Base-by-base conservation (phyloP, 2,797 vertebrate species). In the Pyrocephalus nanus region DNA sequence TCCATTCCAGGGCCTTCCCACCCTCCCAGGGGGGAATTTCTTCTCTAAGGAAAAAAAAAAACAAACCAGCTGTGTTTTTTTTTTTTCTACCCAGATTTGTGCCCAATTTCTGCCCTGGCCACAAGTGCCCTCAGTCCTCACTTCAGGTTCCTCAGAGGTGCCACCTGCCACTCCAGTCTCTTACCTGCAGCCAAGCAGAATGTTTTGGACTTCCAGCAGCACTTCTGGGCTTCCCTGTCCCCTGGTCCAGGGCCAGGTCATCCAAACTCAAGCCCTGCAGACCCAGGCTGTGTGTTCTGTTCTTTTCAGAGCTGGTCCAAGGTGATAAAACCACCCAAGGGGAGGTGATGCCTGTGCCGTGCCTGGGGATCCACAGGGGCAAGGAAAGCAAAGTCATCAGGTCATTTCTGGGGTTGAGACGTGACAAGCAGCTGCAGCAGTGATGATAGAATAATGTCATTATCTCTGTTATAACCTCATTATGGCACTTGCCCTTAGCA, bases 261-360 rank as follows among this genome's bases (percentile, higher is more conserved):
- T 34, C 47, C 77, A 40, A 19, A 6, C 3, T 8, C 12, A 4
- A 58, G 13, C 32, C 67, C 65, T 74, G 40, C 64, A 67, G 36
- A 23, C 3, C 3, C 60, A 54, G 64, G 8, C 12, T 48, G 30
- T 25, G 2, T 10, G 11, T 23, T 26, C 26, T 42, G 2, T 53
- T 36, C 43, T 12, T 12, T 15, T 18, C 25, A 12, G 29, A 30
- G 70, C 8, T 7, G 8, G 17, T 42, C 23, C 0, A 0, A 20
- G 55, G 1, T 53, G 54, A 4, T 22, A 3, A 27, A 89, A 32
- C 57, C 17, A 1, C 3, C 51, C 51, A 30, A 30, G 0, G 42
- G 48, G 75, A 70, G 61, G 13, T 1, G 0, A 12, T 51, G 30
- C 42, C 61, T 29, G 14, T 22, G 9, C 0, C 9, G 19, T 60